Base-by-base conservation (phyloP, 1,140 invertebrate genomes). In the honey bee (Apis mellifera) region DNA sequence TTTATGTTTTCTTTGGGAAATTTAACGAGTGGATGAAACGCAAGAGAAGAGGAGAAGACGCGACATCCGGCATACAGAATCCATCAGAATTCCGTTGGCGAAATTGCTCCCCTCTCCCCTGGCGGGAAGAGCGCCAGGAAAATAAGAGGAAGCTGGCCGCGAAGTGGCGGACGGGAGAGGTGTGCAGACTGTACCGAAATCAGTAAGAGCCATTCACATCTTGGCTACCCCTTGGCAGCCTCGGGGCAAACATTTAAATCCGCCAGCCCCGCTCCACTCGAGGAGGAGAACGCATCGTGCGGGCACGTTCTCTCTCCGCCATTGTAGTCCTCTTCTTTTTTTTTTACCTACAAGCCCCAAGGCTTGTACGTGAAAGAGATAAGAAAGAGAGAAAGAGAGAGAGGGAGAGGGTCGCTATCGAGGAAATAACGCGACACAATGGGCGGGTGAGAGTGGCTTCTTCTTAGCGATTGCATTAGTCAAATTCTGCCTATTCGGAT, bases 381-480 rank as follows among this genome's bases (percentile, higher is more conserved):
- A n/a, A 52, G 5, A 32, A 15, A 11, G 9, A 23, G 26, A 13
- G 15, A 48, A 13, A 9, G 50, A 42, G 32, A 21, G 32, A 11
- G 9, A 19, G 21, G 4, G 50, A 26, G 48, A 21, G 48, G 32
- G 48, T 0, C 69, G 55, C 70, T 72, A 82, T 74, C 82, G 83
- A 84, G 73, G 73, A 85, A 86, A 88, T 88, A 88, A 88, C 86
- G 77, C 42, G 59, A 75, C 81, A 89, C 88, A 91, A 90, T 90
- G 80, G 86, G 74, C 52, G 23, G 82, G 75, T 57, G 72, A 87
- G 86, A 92, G 87, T 91, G 89, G 90, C 90, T 92, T 91, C 90
- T 92, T 91, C 87, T 91, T 92, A 92, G 91, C 90, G 87, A 91
- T 92, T 91, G 85, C 90, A 91, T 92, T 92, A 92, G 90, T 91